Evolutionary conservation across 23 tunicate species (phyloP), one percentile per base, ranked within the genome.

Genomic region (Phallusia fumigata): DNA sequence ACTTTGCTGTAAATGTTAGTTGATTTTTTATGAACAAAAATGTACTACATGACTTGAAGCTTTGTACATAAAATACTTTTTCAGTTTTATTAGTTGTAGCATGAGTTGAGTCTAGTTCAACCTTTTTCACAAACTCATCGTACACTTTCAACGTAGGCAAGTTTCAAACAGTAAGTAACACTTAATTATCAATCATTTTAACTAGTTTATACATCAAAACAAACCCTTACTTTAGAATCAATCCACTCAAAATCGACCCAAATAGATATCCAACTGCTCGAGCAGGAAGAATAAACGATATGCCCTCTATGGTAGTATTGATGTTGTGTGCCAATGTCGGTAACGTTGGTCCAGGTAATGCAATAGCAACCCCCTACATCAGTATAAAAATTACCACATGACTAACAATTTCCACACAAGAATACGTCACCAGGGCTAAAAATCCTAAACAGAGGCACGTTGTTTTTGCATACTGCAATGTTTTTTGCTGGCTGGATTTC

Each of bases 321-420:
- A 91, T 52, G 58, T 91, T 91, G 80, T 82, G 73, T 13, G 96
- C 90, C 31, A 91, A 82, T 21, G 96, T 91, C 6, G 96, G 96
- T 24, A 91, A 64, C n/a, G 96, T 76, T 21, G 96, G 96, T 81
- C 96, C 96, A 33, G 89, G 65, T 19, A 91, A 35, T 30, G 96
- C 90, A 73, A 91, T 86, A 64, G 75, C 81, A 50, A 91, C 32
- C 33, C 96, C 96, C 86, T 82, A 84, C 28, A 21, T 58, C 13
- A 58, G 3, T 21, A 58, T 24, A 58, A 58, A 24, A 22, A 16
- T 21, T 24, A 13, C 8, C 69, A 1, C 16, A 58, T 21, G 1
- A 6, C 13, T 58, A 6, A 58, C 69, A 58, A 3, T 22, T n/a
- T 58, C 69, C 5, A 10, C 47, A 40, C 10, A n/a, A n/a, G n/a